A percentile compares a stretch with the other conserved stretches of the same genome.
phyloP scores from a whole-genome alignment of 2,888 invertebrate genomes.

The Asteroscopus sphinx region DNA sequence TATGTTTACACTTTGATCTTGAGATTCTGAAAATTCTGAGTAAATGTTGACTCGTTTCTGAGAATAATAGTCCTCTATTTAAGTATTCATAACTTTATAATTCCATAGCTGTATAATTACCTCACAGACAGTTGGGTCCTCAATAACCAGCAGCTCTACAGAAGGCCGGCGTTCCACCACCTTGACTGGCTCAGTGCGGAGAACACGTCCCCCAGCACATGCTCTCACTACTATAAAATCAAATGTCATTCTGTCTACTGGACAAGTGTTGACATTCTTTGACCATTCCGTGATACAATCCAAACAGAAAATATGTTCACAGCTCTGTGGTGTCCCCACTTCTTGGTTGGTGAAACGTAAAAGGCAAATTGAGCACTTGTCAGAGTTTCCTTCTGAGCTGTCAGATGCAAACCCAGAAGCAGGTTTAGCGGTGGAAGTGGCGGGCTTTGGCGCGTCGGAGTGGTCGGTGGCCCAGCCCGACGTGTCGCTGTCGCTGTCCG shows the following conservation, averaged over 20 bases:
- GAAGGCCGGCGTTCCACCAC: slow-evolving; percentile 85
- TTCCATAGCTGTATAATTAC: slow-evolving; percentile 65
- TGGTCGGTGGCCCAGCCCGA: slow-evolving; percentile 74
- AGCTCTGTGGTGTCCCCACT: slow-evolving; percentile 95
- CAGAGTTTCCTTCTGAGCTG: slow-evolving; percentile 92
- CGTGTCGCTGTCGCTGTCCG: slow-evolving; percentile 78
- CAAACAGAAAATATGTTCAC: slow-evolving; percentile 97
- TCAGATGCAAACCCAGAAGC: slow-evolving; percentile 86
- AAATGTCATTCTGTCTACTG: slow-evolving; percentile 96
- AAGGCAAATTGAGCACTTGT: slow-evolving; percentile 97
- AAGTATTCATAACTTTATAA: neutral
- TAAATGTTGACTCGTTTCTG: no score
- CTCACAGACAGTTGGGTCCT: slow-evolving; percentile 94
- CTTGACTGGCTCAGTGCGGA: slow-evolving; percentile 92
- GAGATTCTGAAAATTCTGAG: no score
- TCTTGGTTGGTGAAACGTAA: slow-evolving; percentile 93
- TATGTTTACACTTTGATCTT: no score
- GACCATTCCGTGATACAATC: slow-evolving; percentile 98
- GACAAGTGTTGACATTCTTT: slow-evolving; percentile 98
- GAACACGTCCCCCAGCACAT: slow-evolving; percentile 91
- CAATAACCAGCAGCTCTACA: slow-evolving; percentile 83
- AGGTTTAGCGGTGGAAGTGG: slow-evolving; percentile 50
- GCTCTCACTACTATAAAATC: slow-evolving; percentile 93
- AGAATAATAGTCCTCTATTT: no score
- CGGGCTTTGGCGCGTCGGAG: slow-evolving; percentile 55